Base-by-base conservation (phyloP, 2,888 invertebrate genomes). In the Ormyrus labotus region DNA sequence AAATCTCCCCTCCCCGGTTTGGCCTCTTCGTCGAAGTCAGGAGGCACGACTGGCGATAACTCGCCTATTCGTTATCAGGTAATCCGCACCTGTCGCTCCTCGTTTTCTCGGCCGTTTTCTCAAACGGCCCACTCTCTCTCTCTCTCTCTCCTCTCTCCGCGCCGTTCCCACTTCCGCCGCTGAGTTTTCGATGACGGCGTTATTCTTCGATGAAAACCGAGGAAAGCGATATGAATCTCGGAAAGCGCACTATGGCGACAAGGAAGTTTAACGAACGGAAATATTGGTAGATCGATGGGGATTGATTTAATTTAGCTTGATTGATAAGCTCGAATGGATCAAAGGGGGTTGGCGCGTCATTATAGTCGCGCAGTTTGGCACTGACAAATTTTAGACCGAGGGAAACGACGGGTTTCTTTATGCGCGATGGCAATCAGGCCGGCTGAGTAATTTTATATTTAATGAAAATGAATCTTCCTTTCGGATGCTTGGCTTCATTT, bases 41-140 rank as follows among this genome's bases (percentile, higher is more conserved):
- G 51, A 73, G 78, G 34, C 67, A 45, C 68, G 75, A 48, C 51
- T 53, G 67, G 34, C 69, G 80, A 80, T 80, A 80, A 71, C 75
- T 80, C 67, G 75, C 69, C 74, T 78, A 77, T 78, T 81, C 81
- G 69, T 81, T 73, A 80, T 76, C 76, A 63, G 68, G 80, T 80
- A 80, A 80, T 80, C 76, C 80, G 73, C 80, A 76, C 76, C 80
- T 76, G 80, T 80, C 80, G 61, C 74, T 76, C 63, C 76, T 80
- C 80, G 71, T 80, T 80, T 80, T 72, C 76, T 63, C 55, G 69
- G 53, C 45, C 69, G 69, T 70, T 64, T 64, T 55, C 75, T 61
- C 55, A n/a, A 64, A 69, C 69, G 34, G 68, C 69, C 58, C 61
- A 51, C 8, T 51, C 61, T 55, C 51, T 63, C 69, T 7, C 13